Percentiles rank a stretch among this genome's conserved stretches.
phyloP scores from a whole-genome alignment of 2,797 vertebrate species.

The Podarcis siculus region DNA sequence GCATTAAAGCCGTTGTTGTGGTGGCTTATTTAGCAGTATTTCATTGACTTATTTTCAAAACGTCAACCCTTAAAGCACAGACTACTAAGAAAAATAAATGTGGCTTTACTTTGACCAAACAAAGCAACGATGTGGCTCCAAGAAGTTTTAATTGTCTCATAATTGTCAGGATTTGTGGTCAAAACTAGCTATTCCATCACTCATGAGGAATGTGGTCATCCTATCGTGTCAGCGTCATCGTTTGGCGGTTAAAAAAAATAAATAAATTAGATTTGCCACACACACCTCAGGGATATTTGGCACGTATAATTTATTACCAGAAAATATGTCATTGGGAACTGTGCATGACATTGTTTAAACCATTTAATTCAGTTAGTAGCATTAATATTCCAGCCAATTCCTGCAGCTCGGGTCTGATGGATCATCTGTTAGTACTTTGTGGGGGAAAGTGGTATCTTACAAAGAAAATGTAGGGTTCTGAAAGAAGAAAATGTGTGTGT shows the following conservation, averaged over 20 bases:
- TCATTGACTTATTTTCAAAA: slow-evolving; percentile 12
- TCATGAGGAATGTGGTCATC: slow-evolving; percentile 17
- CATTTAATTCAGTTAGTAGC: not conserved
- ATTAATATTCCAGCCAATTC: not conserved
- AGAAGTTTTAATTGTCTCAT: slow-evolving; percentile 30
- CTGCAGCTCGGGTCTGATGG: not conserved
- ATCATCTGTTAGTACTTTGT: slow-evolving; percentile 28
- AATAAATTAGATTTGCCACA: not conserved
- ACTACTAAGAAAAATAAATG: slow-evolving; percentile 29
- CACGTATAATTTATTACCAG: not conserved
- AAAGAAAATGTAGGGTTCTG: slow-evolving; percentile 27
- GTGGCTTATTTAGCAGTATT: not conserved
- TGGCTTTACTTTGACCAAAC: slow-evolving; percentile 22
- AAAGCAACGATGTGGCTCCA: not conserved
- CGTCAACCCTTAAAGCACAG: not conserved
- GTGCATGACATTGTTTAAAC: not conserved
- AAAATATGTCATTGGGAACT: slow-evolving; percentile 14
- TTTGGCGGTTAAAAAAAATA: not conserved
- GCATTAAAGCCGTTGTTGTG: not conserved
- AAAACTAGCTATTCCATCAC: not conserved
- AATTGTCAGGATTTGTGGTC: slow-evolving; percentile 37
- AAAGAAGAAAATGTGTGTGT: slow-evolving; percentile 15
- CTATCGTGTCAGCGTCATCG: not conserved
- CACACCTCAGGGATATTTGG: not conserved
- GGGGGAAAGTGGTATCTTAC: slow-evolving; percentile 14